A percentile compares a stretch with the other conserved stretches of the same genome.
Conservation (phyloP, 2,888 invertebrate genomes). For the Yponomeuta sedellus region DNA sequence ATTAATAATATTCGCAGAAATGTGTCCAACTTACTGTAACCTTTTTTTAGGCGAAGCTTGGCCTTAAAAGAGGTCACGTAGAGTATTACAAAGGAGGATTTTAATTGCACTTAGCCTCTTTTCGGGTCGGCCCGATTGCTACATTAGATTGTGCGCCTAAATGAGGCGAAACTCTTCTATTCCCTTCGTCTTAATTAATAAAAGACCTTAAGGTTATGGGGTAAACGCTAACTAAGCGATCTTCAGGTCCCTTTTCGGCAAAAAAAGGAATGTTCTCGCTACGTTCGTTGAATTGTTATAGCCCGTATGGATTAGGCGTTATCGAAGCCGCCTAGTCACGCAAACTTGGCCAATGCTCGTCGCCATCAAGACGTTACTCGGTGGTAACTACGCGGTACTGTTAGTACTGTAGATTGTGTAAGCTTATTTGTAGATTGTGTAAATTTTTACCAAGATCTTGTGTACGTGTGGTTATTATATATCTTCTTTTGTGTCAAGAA, state of each 20-base stretch:
- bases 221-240: not conserved
- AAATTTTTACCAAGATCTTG: too few species aligned
- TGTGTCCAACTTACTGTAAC: not conserved
- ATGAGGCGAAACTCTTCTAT: not conserved
- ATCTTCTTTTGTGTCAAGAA: too few species aligned
- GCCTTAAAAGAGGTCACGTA: not conserved
- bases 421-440: too few species aligned
- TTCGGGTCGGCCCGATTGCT: not conserved
- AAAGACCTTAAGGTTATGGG: not conserved
- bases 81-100: not conserved
- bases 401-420: too few species aligned
- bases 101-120: constrained; percentile 2
- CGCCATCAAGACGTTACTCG: too few species aligned
- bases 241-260: not conserved
- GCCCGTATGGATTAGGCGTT: not conserved
- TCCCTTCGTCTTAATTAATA: constrained; percentile 7
- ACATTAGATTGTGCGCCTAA: constrained; percentile 2
- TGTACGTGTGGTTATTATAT: too few species aligned
- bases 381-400: too few species aligned
- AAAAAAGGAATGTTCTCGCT: not conserved
- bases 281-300: not conserved
- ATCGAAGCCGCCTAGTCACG: not conserved
- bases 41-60: not conserved
- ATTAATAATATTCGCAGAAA: too few species aligned
- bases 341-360: not conserved